Evolutionary conservation across 2,797 vertebrate species (phyloP).

Genomic region (Mus caroli): DNA sequence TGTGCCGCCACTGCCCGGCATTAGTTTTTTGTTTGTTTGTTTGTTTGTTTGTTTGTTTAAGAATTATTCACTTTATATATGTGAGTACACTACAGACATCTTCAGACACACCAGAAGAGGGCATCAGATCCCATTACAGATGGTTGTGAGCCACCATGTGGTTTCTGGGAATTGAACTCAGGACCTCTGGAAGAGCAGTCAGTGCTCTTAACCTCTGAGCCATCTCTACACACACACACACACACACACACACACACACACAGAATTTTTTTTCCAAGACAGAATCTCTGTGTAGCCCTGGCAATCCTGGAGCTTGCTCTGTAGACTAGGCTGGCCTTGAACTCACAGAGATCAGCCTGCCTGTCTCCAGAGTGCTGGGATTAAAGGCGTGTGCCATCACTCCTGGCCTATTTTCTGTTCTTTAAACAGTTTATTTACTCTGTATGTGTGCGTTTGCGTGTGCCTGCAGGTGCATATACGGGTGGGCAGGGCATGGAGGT

Average conservation of each 20-base stretch:
- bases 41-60: not conserved
- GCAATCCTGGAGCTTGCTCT: too few species aligned
- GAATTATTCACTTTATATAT: not conserved
- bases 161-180: not conserved
- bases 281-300: too few species aligned
- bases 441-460: not conserved
- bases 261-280: not conserved
- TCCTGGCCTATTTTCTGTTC: not conserved
- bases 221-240: not conserved
- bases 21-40: not conserved
- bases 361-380: too few species aligned
- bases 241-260: too few species aligned
- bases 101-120: not conserved
- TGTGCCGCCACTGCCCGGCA: too few species aligned
- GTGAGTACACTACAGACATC: not conserved
- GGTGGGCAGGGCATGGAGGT: not conserved
- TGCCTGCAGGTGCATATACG: not conserved
- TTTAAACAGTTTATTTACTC: not conserved
- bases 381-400: too few species aligned
- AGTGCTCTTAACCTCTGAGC: not conserved
- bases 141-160: not conserved
- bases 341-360: too few species aligned
- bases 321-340: too few species aligned
- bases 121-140: not conserved
- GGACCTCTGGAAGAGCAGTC: not conserved